Evolutionary conservation across 2,797 vertebrate species (phyloP), one percentile per base, ranked within the genome.

Genomic region (Melopsittacus undulatus): DNA sequence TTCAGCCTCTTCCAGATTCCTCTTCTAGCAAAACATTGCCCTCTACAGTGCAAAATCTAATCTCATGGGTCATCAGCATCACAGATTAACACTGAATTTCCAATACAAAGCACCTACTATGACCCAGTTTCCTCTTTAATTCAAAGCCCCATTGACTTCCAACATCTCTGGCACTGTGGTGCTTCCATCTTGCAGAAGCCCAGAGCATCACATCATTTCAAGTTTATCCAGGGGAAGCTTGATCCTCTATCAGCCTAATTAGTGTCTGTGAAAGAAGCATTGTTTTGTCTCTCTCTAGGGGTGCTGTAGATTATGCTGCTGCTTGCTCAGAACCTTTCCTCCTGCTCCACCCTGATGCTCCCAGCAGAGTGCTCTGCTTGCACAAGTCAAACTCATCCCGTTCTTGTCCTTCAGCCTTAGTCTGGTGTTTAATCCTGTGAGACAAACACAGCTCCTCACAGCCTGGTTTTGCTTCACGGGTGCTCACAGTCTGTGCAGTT

Each of bases 291-390:
- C n/a, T 66, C 54, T 43, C 34, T 6, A 15, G 62, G 46, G 61
- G 52, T n/a, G 68, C 5, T 13, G 56, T 13, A 23, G 34, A 27
- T 80, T 17, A 62, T 68, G 42, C 57, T 83, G 46, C 52, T 66
- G 46, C 46, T 75, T 23, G 34, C 62, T 81, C 7, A 3, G 5
- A 56, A 8, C 32, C 34, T 68, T 57, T 45, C 12, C 21, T 46
- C 56, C 83, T 86, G 76, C 40, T 74, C 66, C 11, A 5, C 30
- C 40, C 26, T 15, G 26, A 1, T 64, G 77, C 40, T 93, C 48
- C 77, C 74, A 92, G 62, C 62, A 80, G 61, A 90, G 46, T 48
- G 64, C 80, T 93, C 61, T 86, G 80, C 77, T 88, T 88, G 40
- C 72, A 67, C 3, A 10, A 70, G 26, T 48, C 77, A 78, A 7